These are phyloP conservation scores for Myiagra hebetior DNA, from an alignment of 2,113 vertebrate species.

Conservation along the genomic window DNA sequence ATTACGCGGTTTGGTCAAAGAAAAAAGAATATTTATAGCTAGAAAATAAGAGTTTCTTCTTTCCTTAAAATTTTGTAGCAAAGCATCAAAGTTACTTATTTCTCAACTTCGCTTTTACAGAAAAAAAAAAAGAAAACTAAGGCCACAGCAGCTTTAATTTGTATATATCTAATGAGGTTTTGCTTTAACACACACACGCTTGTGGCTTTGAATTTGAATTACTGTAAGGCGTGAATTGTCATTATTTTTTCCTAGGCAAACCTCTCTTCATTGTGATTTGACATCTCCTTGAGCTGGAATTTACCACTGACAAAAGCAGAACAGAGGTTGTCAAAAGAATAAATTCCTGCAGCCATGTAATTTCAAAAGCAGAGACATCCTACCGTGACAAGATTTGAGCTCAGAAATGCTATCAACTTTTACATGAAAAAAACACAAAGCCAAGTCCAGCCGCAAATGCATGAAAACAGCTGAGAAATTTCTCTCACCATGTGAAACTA, in stretches of 20 bases:
- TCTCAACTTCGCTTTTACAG: background rate
- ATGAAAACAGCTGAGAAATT: background rate
- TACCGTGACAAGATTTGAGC: background rate
- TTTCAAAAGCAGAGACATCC: background rate
- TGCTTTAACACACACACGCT: background rate
- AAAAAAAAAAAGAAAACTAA: background rate
- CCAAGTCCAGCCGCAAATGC: background rate
- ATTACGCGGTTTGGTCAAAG: background rate
- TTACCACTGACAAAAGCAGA: slow-evolving; percentile 1
- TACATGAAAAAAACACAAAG: background rate
- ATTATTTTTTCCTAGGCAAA: background rate
- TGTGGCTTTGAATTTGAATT: slow-evolving; percentile 1
- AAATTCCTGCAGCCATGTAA: background rate
- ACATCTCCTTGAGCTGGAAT: slow-evolving; percentile 18
- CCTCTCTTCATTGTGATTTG: background rate
- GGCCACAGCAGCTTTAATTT: background rate
- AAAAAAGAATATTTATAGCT: background rate
- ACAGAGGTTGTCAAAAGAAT: slow-evolving; percentile 2
- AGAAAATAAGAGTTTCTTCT: background rate
- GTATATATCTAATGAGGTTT: background rate
- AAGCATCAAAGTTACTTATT: background rate
- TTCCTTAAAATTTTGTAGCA: background rate
- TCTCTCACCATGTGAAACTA: background rate
- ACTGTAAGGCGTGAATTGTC: background rate
- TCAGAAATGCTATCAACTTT: background rate